Conservation (phyloP, 2,888 invertebrate genomes). For the Heterodera filipjevi region DNA sequence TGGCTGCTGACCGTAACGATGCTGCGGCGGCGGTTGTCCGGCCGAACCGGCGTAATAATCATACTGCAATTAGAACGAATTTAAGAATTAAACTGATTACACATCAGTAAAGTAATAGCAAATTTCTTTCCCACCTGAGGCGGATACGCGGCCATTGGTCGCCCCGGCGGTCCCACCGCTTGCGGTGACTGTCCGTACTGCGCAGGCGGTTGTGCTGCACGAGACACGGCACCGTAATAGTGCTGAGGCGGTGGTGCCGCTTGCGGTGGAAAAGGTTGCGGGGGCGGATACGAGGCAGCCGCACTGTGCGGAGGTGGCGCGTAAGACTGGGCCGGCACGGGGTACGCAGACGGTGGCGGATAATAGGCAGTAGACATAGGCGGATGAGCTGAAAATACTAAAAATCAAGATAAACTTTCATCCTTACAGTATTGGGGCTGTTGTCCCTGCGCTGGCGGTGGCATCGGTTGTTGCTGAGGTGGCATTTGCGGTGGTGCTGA, state of each 20-base stretch:
- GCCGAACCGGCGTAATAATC: slow-evolving; percentile 34
- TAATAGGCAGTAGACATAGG: slow-evolving; percentile 14
- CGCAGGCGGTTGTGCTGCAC: slow-evolving; percentile 1
- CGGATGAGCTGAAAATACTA: slow-evolving; percentile 15
- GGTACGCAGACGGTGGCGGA: slow-evolving; percentile 18
- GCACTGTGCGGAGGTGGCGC: neutral
- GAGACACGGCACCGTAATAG: slow-evolving; percentile 5
- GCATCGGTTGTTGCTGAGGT: slow-evolving; percentile 28
- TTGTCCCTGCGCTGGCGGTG: slow-evolving; percentile 28
- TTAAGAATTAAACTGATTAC: too few relatives aligned
- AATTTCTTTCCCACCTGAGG: slow-evolving; percentile 5
- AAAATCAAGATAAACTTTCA: neutral
- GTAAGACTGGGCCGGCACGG: neutral
- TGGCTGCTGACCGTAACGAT: slow-evolving; percentile 13
- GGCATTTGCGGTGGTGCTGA: slow-evolving; percentile 34
- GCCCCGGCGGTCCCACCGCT: slow-evolving; percentile 23
- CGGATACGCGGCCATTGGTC: slow-evolving; percentile 24
- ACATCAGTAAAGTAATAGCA: too few relatives aligned
- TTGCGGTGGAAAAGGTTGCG: neutral
- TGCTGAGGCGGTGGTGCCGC: neutral
- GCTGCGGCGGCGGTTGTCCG: slow-evolving; percentile 31
- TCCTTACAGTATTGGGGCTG: slow-evolving; percentile 23
- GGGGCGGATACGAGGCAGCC: neutral
- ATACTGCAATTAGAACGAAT: neutral
- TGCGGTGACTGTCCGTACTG: slow-evolving; percentile 37